These are phyloP conservation scores for Falcunculus frontatus DNA, from an alignment of 2,113 vertebrate species.

Conservation along the genomic window DNA sequence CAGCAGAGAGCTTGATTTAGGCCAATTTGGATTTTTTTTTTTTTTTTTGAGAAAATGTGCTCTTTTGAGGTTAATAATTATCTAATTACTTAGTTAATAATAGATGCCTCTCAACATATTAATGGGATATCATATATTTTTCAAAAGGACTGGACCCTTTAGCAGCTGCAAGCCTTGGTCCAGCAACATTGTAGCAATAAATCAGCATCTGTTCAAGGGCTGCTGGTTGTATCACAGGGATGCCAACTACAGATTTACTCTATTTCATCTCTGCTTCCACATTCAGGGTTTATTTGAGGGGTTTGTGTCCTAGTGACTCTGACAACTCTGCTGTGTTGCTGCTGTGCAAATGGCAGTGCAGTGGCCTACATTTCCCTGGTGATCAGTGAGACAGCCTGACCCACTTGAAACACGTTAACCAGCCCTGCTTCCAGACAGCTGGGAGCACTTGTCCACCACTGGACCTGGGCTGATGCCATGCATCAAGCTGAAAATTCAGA, in stretches of 20 bases:
- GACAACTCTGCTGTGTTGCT: not conserved
- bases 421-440: not conserved
- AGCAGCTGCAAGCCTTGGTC: not conserved
- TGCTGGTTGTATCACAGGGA: not conserved
- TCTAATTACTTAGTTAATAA: not conserved
- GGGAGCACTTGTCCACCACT: not conserved
- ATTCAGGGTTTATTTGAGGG: not conserved
- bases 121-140: not conserved
- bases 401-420: not conserved
- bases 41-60: not conserved
- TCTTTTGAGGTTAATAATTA: not conserved
- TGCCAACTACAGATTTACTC: not conserved
- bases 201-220: not conserved
- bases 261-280: not conserved
- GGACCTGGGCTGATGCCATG: not conserved
- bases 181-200: fast-evolving
- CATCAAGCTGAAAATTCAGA: not conserved
- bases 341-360: not conserved
- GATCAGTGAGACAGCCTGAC: not conserved
- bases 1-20: not conserved
- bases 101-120: not conserved
- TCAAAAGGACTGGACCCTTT: not conserved
- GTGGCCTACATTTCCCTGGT: slow-evolving; percentile 4
- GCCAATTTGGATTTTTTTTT: not conserved
- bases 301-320: not conserved